Evolutionary conservation across 2,888 invertebrate species (phyloP).

Genomic region (Macrophya alboannulata): DNA sequence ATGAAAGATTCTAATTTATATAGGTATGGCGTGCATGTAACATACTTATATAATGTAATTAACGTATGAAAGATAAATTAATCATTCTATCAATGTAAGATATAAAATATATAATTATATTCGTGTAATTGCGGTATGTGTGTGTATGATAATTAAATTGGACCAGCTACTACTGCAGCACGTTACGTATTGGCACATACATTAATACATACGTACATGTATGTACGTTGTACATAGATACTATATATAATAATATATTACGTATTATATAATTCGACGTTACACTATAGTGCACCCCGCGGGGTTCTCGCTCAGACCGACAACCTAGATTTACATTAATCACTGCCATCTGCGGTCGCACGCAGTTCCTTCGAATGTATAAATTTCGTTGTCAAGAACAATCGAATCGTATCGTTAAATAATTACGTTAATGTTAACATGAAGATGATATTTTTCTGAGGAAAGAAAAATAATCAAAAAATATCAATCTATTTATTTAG

Average conservation of each 20-base stretch:
- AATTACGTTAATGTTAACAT: not conserved
- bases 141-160: constrained; percentile 15
- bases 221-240: not conserved
- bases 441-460: not conserved
- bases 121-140: not conserved
- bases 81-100: too few species aligned
- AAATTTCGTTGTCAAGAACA: constrained; percentile 54
- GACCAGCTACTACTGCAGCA: not conserved
- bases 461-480: not conserved
- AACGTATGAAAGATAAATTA: too few species aligned
- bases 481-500: not conserved
- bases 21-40: not conserved
- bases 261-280: constrained; percentile 29
- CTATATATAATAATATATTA: constrained; percentile 30
- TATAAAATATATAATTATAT: not conserved
- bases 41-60: too few species aligned
- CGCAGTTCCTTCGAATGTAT: constrained; percentile 54
- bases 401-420: constrained; percentile 50
- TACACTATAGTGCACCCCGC: constrained; percentile 16
- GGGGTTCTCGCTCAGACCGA: constrained; percentile 36
- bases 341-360: constrained; percentile 55
- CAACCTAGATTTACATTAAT: constrained; percentile 54
- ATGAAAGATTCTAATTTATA: not conserved
- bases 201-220: not conserved
- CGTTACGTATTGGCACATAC: constrained; percentile 2